Evolutionary conservation across 2,113 vertebrate species (phyloP).

Genomic region (Callorhinus ursinus): DNA sequence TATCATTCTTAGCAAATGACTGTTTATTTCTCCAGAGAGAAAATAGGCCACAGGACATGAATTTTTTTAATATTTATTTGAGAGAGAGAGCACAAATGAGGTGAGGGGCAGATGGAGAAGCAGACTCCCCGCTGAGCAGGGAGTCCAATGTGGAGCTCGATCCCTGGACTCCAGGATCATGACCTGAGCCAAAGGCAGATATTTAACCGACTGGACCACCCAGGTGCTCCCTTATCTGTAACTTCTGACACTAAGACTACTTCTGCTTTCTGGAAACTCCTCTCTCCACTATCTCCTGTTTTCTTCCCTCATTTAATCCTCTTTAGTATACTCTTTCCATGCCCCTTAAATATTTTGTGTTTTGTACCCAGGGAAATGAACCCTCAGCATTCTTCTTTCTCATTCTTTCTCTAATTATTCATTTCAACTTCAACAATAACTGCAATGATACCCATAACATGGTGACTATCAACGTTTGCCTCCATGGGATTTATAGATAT

Average conservation of each 20-base stretch:
- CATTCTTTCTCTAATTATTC: background rate
- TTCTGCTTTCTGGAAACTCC: slow-evolving; percentile 27
- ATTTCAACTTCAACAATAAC: slow-evolving; percentile 5
- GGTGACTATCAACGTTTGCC: background rate
- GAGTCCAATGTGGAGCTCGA: too few relatives aligned
- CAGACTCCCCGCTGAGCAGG: too few relatives aligned
- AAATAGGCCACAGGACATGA: background rate
- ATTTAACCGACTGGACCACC: too few relatives aligned
- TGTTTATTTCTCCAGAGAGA: slow-evolving; percentile 20
- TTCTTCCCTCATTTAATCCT: slow-evolving; percentile 3
- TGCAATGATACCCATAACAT: background rate
- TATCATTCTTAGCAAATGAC: background rate
- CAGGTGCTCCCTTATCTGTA: background rate
- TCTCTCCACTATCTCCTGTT: background rate
- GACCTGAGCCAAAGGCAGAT: too few relatives aligned
- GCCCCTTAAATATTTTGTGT: background rate
- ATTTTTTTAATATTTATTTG: background rate
- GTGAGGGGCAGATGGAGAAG: too few relatives aligned
- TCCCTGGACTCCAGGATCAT: too few relatives aligned
- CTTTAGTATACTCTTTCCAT: background rate
- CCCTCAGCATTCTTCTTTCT: background rate
- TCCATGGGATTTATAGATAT: background rate
- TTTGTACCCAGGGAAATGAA: background rate
- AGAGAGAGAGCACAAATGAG: too few relatives aligned
- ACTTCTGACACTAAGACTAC: background rate